Evolutionary conservation across 1,140 invertebrate species (phyloP).

Genomic region (Lepidurus arcticus): DNA sequence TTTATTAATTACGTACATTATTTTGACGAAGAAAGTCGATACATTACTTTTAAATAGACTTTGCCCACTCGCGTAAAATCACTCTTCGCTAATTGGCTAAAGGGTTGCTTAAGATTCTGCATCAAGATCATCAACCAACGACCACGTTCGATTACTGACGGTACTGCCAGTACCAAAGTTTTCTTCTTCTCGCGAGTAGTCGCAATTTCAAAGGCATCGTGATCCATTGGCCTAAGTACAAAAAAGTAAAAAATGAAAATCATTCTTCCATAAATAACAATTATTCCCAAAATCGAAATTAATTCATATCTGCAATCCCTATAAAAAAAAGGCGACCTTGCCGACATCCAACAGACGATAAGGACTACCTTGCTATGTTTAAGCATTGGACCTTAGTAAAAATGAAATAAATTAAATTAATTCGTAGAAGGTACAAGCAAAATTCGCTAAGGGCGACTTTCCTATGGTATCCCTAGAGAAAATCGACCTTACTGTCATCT

Average conservation of each 20-base stretch:
- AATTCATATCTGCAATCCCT: too few relatives aligned
- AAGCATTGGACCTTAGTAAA: too few relatives aligned
- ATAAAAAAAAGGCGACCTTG: too few relatives aligned
- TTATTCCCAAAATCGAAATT: not conserved
- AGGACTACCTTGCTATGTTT: too few relatives aligned
- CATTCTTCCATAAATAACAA: not conserved
- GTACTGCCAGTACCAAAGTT: not conserved
- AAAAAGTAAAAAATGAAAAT: not conserved
- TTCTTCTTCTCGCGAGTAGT: slow-evolving; percentile 26
- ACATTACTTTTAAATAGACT: slow-evolving; percentile 24
- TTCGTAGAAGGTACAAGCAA: too few relatives aligned
- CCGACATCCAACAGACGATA: too few relatives aligned
- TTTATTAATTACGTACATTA: not conserved
- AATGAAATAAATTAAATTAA: too few relatives aligned
- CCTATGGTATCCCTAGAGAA: too few relatives aligned
- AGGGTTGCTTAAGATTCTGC: not conserved
- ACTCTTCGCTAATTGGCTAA: not conserved
- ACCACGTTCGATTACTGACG: not conserved
- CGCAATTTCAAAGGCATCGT: slow-evolving; percentile 24
- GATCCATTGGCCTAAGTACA: not conserved
- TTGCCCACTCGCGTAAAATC: slow-evolving; percentile 24
- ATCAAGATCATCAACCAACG: slow-evolving; percentile 28
- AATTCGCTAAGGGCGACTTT: too few relatives aligned
- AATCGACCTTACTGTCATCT: too few relatives aligned
- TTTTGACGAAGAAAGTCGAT: not conserved